Evolutionary conservation across 2,888 invertebrate genomes (phyloP).

Genomic region (Aleiodes leptofemur): DNA sequence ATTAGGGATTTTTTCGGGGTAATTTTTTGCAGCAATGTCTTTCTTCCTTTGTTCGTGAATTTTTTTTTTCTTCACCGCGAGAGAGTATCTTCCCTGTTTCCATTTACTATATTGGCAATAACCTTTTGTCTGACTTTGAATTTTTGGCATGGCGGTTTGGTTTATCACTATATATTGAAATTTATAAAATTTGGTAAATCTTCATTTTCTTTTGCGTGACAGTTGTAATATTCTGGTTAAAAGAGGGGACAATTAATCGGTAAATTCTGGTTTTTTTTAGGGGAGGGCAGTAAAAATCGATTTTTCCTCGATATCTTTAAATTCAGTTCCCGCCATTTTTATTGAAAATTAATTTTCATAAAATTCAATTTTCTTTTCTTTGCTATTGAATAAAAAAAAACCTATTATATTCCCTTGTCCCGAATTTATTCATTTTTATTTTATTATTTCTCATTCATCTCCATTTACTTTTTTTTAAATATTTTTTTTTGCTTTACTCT

Average conservation of each 20-base stretch:
- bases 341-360: too few relatives aligned
- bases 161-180: constrained; percentile 3
- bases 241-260: background rate
- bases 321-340: background rate
- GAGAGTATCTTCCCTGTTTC: constrained; percentile 3
- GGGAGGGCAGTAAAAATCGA: background rate
- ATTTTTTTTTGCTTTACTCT: background rate
- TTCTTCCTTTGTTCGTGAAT: background rate
- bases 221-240: background rate
- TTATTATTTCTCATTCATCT: constrained; percentile 23
- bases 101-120: constrained; percentile 23
- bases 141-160: constrained; percentile 20
- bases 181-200: background rate
- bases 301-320: background rate
- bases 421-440: background rate
- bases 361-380: too few relatives aligned
- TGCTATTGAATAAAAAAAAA: too few relatives aligned
- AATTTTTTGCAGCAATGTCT: background rate
- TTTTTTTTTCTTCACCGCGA: background rate
- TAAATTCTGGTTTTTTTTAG: background rate
- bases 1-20: constrained; percentile 47
- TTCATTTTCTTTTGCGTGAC: background rate
- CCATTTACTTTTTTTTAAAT: constrained; percentile 27
- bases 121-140: constrained; percentile 9
- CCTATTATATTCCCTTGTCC: too few relatives aligned